Conservation (phyloP, 2,113 vertebrate species). For the Ceuthmochares aereus region DNA sequence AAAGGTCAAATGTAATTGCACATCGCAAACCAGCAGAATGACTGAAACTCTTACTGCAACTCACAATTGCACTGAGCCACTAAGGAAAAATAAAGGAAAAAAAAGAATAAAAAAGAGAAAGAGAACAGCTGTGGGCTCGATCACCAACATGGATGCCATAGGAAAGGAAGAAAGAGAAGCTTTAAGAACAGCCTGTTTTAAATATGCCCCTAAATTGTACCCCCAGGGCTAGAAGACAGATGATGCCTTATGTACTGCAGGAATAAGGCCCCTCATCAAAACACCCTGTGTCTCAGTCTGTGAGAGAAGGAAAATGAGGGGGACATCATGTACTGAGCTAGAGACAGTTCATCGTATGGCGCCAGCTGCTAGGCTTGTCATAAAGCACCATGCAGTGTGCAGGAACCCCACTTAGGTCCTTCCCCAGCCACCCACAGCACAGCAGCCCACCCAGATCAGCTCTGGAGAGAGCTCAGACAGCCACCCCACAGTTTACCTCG, state of each 20-base stretch:
- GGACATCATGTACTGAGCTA: neutral
- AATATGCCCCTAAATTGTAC: neutral
- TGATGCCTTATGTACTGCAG: neutral
- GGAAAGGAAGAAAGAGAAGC: neutral
- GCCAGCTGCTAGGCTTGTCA: neutral
- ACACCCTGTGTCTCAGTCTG: neutral
- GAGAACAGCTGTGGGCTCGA: neutral
- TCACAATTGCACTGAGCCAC: neutral
- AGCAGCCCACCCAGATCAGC: neutral
- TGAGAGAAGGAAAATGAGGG: neutral
- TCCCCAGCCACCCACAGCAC: accelerated
- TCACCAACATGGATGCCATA: neutral
- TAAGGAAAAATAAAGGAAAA: neutral
- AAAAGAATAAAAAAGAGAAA: neutral
- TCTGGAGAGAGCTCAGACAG: neutral
- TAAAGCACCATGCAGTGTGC: neutral
- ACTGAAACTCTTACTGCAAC: neutral
- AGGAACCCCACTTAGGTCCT: neutral
- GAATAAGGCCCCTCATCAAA: neutral
- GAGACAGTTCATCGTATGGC: neutral
- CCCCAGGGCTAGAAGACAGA: neutral
- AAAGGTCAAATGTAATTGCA: slow-evolving; percentile 15
- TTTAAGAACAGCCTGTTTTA: neutral
- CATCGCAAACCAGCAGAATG: neutral
- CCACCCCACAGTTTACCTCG: neutral